Percentiles rank a stretch among this genome's conserved stretches.
These are phyloP conservation scores for Spatulosminthurus flaviceps DNA, from an alignment of 2,888 invertebrate genomes.

Conservation along the genomic window DNA sequence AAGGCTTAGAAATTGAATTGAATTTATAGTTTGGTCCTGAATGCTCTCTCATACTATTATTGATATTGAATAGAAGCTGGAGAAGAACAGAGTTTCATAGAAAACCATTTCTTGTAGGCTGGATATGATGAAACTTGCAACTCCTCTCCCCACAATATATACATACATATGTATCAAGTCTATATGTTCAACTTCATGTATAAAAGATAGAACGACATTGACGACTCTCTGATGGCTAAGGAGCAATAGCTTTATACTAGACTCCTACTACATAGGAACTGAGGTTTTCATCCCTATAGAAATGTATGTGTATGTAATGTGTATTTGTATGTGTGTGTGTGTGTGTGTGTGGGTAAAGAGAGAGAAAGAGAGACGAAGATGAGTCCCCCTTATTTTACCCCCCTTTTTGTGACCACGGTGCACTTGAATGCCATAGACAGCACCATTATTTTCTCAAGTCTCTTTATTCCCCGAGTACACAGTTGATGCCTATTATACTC, in stretches of 20 bases:
- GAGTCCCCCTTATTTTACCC: slow-evolving; percentile 34
- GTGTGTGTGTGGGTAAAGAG: neutral
- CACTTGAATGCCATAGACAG: slow-evolving; percentile 47
- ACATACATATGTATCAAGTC: neutral
- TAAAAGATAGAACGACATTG: slow-evolving; percentile 33
- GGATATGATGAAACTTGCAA: slow-evolving; percentile 28
- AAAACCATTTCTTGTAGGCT: slow-evolving; percentile 39
- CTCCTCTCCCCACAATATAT: neutral
- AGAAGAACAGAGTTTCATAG: slow-evolving; percentile 44
- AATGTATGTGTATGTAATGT: neutral
- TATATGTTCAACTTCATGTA: slow-evolving; percentile 22
- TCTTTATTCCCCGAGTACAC: slow-evolving; percentile 39
- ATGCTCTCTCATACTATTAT: slow-evolving; percentile 36
- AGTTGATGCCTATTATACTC: slow-evolving; percentile 16
- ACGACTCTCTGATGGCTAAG: slow-evolving; percentile 29
- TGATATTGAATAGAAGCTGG: slow-evolving; percentile 45
- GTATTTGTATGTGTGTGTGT: too few relatives aligned
- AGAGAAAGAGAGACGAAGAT: slow-evolving; percentile 29
- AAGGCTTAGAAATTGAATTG: slow-evolving; percentile 55
- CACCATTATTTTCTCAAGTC: slow-evolving; percentile 47
- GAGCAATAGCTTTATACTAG: slow-evolving; percentile 18
- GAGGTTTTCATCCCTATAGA: slow-evolving; percentile 17
- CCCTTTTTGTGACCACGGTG: slow-evolving; percentile 45
- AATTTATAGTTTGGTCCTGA: slow-evolving; percentile 48
- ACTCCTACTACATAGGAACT: neutral